Conservation (phyloP, 2,888 invertebrate species). For the Sarcophaga rosellei region DNA sequence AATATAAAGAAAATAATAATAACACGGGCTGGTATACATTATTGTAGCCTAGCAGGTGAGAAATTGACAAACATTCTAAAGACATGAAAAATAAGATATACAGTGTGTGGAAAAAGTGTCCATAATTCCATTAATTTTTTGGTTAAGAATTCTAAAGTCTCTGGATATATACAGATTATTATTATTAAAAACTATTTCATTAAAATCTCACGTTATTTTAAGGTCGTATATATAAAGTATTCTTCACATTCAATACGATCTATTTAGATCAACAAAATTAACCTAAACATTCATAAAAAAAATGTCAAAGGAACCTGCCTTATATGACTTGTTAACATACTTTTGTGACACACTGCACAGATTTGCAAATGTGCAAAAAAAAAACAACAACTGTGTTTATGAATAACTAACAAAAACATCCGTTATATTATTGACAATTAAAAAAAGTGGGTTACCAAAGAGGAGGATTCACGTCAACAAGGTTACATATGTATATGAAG, state of each 20-base stretch:
- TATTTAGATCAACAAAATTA: too few species aligned
- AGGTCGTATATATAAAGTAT: too few species aligned
- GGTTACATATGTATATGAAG: slow-evolving; percentile 9
- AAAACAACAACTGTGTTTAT: background rate
- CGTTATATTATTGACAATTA: slow-evolving; percentile 42
- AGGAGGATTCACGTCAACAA: slow-evolving; percentile 26
- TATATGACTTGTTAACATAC: background rate
- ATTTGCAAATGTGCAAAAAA: background rate
- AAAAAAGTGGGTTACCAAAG: slow-evolving; percentile 50
- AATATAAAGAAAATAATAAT: background rate
- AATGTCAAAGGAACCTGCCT: background rate
- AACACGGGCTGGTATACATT: background rate
- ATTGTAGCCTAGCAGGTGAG: background rate
- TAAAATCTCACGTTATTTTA: too few species aligned
- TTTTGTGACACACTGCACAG: background rate
- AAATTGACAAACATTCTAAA: background rate
- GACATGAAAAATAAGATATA: background rate
- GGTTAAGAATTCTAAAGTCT: too few species aligned
- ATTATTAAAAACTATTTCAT: too few species aligned
- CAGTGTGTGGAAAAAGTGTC: background rate
- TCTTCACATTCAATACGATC: too few species aligned
- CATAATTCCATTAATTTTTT: too few species aligned
- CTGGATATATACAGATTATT: too few species aligned
- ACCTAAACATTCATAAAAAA: too few species aligned
- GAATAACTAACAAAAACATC: slow-evolving; percentile 54